phyloP scores from a whole-genome alignment of 2,888 invertebrate genomes.

The Bimastos eiseni region DNA sequence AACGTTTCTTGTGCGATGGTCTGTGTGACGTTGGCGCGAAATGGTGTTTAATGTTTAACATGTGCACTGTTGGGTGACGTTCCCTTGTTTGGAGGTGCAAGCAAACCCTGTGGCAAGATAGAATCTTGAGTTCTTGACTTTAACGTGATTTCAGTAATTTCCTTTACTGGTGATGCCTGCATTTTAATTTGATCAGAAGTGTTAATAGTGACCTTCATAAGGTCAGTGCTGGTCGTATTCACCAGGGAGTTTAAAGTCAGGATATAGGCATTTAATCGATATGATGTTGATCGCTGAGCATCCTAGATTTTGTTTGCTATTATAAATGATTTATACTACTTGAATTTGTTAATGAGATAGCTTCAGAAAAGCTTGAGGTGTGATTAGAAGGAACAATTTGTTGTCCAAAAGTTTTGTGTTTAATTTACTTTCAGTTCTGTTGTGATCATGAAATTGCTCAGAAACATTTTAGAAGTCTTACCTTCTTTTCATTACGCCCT shows the following conservation, averaged over 20 bases:
- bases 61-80: not conserved
- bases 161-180: not conserved
- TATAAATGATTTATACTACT: constrained; percentile 13
- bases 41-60: constrained; percentile 13
- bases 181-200: not conserved
- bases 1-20: not conserved
- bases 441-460: not conserved
- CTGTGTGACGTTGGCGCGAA: not conserved
- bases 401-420: not conserved
- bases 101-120: not conserved
- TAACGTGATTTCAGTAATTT: not conserved
- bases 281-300: not conserved
- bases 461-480: not conserved
- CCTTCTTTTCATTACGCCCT: not conserved
- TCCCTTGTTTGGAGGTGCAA: not conserved
- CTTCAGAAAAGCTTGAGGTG: too few relatives aligned
- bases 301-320: not conserved
- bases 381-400: not conserved
- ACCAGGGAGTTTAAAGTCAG: constrained; percentile 3
- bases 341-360: not conserved
- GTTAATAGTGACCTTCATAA: not conserved
- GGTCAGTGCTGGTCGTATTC: not conserved
- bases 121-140: constrained; percentile 13
- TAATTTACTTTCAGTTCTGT: not conserved
- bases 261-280: not conserved